Base-by-base conservation (phyloP, 2,797 vertebrate species). In the Gymnodraco acuticeps region DNA sequence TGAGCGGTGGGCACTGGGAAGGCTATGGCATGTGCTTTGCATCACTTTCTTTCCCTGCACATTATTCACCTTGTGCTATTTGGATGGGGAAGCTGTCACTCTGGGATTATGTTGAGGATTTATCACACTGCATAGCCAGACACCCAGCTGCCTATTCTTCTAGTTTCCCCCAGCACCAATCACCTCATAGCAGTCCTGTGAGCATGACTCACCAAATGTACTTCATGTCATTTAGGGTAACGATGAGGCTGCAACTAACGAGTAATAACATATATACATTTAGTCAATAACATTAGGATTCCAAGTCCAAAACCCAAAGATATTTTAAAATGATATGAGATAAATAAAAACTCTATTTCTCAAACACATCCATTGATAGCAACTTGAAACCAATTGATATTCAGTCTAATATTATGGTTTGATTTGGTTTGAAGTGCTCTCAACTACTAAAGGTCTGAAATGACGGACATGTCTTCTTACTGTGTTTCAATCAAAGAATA, bases 101-200 rank as follows among this genome's bases (percentile, higher is more conserved):
- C 60, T 67, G 13, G 13, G 54, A 38, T 10, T 70, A 69, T 59
- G 63, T 6, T 5, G 68, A 81, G 15, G 51, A 76, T 78, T 87
- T 60, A 78, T 81, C 46, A 51, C 11, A 11, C 14, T 3, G 23
- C 12, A 16, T 5, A 33, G 41, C 56, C 58, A 16, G 27, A 71
- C 51, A 51, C 38, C 19, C 14, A 10, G 47, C 23, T 0, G n/a
- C 58, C 23, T 61, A 27, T 23, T 73, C 46, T 31, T 16, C 56
- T 38, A 38, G 4, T 27, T 0, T 64, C 72, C 59, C 70, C 47
- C 47, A 43, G 41, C 13, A 75, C 11, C 43, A 47, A 66, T 75
- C 65, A 52, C 52, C 38, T 64, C 53, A 47, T 69, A 31, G 33
- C 33, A 73, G 73, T 19, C 58, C 12, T 11, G 38, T 31, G 58